Conservation (phyloP, 2,888 invertebrate species). For the Rosalia funebris region DNA sequence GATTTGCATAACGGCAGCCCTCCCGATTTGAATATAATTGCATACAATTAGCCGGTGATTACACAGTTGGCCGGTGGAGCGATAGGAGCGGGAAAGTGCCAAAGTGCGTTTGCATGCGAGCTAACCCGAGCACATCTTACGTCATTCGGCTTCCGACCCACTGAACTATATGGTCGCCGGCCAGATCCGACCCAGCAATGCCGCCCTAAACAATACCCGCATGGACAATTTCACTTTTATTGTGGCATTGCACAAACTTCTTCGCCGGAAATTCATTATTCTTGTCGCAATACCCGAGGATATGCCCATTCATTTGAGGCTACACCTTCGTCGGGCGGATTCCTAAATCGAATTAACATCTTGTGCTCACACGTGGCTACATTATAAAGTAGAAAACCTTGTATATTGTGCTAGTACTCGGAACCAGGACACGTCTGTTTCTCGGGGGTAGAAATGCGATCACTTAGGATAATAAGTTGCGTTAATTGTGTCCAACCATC, state of each 20-base stretch:
- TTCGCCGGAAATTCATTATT: slow-evolving; percentile 44
- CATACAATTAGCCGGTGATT: slow-evolving; percentile 62
- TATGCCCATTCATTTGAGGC: slow-evolving; percentile 26
- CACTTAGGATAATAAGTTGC: too few relatives aligned
- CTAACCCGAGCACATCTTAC: slow-evolving; percentile 52
- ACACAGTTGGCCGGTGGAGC: slow-evolving; percentile 62
- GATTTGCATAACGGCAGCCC: slow-evolving; percentile 60
- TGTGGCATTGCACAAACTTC: slow-evolving; percentile 48
- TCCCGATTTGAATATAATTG: slow-evolving; percentile 62
- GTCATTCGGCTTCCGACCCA: slow-evolving; percentile 60
- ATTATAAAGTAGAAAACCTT: too few relatives aligned
- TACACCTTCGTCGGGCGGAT: slow-evolving; percentile 20
- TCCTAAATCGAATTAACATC: slow-evolving; percentile 2
- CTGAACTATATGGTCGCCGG: slow-evolving; percentile 59
- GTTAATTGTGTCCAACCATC: too few relatives aligned
- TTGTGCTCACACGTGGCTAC: neutral
- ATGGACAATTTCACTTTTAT: slow-evolving; percentile 59
- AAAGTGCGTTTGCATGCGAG: slow-evolving; percentile 57
- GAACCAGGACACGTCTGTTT: too few relatives aligned
- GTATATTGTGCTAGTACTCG: too few relatives aligned
- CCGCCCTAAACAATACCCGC: slow-evolving; percentile 42
- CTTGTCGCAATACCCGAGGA: slow-evolving; percentile 38
- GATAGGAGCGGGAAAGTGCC: slow-evolving; percentile 55
- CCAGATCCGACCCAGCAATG: slow-evolving; percentile 49
- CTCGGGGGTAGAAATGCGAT: too few relatives aligned